phyloP scores from a whole-genome alignment of 2,113 vertebrate genomes.

The Echinops telfairi region DNA sequence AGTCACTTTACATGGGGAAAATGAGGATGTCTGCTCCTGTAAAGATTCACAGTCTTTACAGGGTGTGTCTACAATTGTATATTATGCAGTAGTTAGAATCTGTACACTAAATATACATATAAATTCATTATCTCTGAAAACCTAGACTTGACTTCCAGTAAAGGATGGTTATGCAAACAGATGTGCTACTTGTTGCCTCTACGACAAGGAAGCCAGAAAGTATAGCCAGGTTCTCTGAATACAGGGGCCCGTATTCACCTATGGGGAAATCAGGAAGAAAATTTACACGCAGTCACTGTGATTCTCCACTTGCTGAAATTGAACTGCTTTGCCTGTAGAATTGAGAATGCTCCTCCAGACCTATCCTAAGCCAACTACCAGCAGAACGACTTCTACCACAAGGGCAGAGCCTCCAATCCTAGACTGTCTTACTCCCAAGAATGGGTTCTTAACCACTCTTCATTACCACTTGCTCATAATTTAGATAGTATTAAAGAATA shows the following conservation, averaged over 20 bases:
- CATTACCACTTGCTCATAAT: not conserved
- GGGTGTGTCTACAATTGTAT: not conserved
- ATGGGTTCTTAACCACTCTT: not conserved
- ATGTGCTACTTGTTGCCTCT: too few relatives aligned
- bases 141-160: not conserved
- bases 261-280: not conserved
- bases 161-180: too few relatives aligned
- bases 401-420: not conserved
- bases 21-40: too few relatives aligned
- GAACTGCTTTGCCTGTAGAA: too few relatives aligned
- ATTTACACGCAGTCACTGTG: too few relatives aligned
- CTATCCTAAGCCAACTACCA: too few relatives aligned
- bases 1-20: too few relatives aligned
- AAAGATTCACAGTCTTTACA: too few relatives aligned
- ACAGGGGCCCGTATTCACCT: not conserved
- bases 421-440: not conserved
- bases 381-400: too few relatives aligned
- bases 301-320: too few relatives aligned
- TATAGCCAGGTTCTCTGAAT: not conserved
- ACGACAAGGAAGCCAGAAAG: too few relatives aligned
- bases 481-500: not conserved
- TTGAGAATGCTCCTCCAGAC: too few relatives aligned
- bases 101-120: not conserved
- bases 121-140: not conserved
- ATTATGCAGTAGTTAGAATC: not conserved